phyloP scores from a whole-genome alignment of 1,140 invertebrate species.

The Drosophila bipectinata region DNA sequence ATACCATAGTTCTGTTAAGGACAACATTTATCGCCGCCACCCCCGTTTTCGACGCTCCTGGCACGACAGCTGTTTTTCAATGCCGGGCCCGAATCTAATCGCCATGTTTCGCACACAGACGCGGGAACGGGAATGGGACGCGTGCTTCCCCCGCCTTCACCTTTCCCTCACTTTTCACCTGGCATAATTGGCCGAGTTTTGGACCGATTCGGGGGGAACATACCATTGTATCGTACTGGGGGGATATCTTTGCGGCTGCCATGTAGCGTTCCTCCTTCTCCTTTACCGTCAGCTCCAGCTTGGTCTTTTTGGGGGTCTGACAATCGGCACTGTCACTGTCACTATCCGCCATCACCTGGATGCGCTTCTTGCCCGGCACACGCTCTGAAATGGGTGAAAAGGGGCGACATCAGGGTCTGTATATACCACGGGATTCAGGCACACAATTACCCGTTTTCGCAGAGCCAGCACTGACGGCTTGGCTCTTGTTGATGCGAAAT shows the following conservation, averaged over 20 bases:
- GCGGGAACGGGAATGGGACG: slow-evolving; percentile 34
- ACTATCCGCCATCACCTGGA: slow-evolving; percentile 77
- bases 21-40: not conserved
- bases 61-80: slow-evolving; percentile 60
- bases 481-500: slow-evolving; percentile 79
- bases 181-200: not conserved
- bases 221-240: slow-evolving; percentile 82
- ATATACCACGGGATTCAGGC: slow-evolving; percentile 32
- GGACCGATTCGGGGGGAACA: slow-evolving; percentile 2
- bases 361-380: slow-evolving; percentile 80
- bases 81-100: slow-evolving; percentile 55
- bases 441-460: slow-evolving; percentile 65
- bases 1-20: not conserved
- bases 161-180: not conserved
- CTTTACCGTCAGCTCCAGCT: slow-evolving; percentile 67
- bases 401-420: not conserved
- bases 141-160: slow-evolving; percentile 19
- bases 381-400: slow-evolving; percentile 50
- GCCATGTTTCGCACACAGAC: slow-evolving; percentile 58
- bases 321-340: slow-evolving; percentile 72
- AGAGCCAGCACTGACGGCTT: slow-evolving; percentile 25
- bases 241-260: slow-evolving; percentile 74
- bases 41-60: slow-evolving; percentile 40
- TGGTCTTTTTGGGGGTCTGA: slow-evolving; percentile 68
- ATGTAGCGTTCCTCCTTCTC: slow-evolving; percentile 82